Evolutionary conservation across 2,888 invertebrate genomes (phyloP).

Genomic region (Brachyopa scutellaris): DNA sequence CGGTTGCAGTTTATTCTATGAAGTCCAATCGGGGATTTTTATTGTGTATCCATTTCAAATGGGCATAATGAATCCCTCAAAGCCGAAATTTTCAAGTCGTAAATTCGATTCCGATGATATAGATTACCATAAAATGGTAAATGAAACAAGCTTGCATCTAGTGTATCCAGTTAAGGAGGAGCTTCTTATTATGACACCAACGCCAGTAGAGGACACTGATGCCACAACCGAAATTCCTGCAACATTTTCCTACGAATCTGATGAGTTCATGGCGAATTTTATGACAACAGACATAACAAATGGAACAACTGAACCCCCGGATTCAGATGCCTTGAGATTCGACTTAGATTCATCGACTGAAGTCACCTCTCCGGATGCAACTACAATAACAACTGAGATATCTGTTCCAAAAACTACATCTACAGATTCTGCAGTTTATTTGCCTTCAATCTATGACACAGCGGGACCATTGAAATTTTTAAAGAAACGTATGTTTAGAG

Average conservation of each 20-base stretch:
- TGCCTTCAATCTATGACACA: neutral
- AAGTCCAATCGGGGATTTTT: neutral
- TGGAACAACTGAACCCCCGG: neutral
- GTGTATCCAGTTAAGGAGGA: conserved; percentile 30
- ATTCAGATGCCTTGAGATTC: neutral
- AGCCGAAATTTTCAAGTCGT: neutral
- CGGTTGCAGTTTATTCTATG: neutral
- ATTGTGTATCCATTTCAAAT: conserved; percentile 39
- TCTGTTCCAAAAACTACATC: neutral
- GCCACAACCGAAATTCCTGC: neutral
- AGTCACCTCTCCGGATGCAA: neutral
- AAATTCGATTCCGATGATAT: neutral
- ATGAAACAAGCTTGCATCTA: conserved; percentile 18
- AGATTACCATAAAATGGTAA: neutral
- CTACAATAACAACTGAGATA: neutral
- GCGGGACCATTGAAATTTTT: conserved; percentile 18
- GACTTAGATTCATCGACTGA: no score
- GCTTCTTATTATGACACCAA: conserved; percentile 25
- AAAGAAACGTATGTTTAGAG: conserved; percentile 21
- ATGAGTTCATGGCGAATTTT: neutral
- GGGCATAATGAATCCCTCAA: neutral
- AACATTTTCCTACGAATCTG: neutral
- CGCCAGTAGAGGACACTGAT: neutral
- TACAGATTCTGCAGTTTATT: neutral
- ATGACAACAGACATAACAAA: neutral